Base-by-base conservation (phyloP, 2,888 invertebrate species). In the Netelia melanura region DNA sequence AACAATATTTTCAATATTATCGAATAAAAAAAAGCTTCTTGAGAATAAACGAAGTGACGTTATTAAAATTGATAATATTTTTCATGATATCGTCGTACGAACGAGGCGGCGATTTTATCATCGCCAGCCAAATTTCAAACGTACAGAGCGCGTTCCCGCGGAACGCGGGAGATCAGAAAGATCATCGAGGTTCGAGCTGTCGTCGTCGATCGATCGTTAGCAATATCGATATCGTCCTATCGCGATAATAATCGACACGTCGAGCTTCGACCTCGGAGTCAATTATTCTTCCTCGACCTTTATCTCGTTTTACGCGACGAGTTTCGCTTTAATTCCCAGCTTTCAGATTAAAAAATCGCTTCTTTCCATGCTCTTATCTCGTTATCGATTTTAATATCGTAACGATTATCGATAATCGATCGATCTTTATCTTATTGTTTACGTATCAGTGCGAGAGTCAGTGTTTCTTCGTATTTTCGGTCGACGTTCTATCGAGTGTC, bases 51-150 rank as follows among this genome's bases (percentile, higher is more conserved):
- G 3, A 48, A 14, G 14, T 14, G 48, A 48, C 14, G 14, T 48
- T 48, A 14, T 14, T 3, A 14, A 3, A 14, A 1, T 3, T 6
- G 21, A 58, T 21, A 58, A 9, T 3, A 21, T 21, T 10, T 76
- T 82, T 76, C 75, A 85, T 85, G 85, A 79, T 62, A 79, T 62
- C 79, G 71, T 70, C 64, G 43, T 10, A 11, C n/a, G 58, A 58
- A 17, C 3, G n/a, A 70, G 81, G 54, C 78, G 81, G 86, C 84
- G 86, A 78, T 79, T 81, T 10, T 78, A 43, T 77, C 38, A 82
- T 85, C 84, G 86, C 71, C 68, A 65, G 77, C 70, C 84, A 71
- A 81, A 61, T 44, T 64, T 25, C 48, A 11, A 58, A 56, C n/a
- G 30, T 56, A 21, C 30, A 9, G 58, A 58, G 79, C 64, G 58